These are phyloP conservation scores for Bombylius discolor DNA, from an alignment of 2,888 invertebrate species.

Conservation along the genomic window DNA sequence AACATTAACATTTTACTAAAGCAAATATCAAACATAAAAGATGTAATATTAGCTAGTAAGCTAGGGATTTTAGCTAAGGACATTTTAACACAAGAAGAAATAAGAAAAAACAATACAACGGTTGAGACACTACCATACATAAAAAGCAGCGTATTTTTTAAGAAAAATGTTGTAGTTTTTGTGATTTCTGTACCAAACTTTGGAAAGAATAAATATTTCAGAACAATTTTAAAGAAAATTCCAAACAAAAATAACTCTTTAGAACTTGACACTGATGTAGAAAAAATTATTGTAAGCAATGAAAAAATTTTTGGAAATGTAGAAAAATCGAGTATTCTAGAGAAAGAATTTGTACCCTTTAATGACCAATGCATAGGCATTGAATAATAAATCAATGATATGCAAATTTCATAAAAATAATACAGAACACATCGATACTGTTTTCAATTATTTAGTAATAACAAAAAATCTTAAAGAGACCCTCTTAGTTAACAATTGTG, in stretches of 20 bases:
- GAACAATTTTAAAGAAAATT: slow-evolving; percentile 3
- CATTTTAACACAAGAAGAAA: slow-evolving; percentile 3
- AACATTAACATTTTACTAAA: too few species aligned
- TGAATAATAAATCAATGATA: not conserved
- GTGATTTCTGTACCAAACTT: slow-evolving; percentile 2
- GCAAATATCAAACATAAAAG: too few species aligned
- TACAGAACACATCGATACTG: not conserved
- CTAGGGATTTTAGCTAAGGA: not conserved
- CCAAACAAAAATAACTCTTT: slow-evolving; percentile 3
- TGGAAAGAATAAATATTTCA: not conserved
- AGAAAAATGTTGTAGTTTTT: slow-evolving; percentile 1
- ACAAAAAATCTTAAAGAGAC: not conserved
- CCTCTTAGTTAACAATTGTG: too few species aligned
- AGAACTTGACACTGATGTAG: slow-evolving; percentile 1
- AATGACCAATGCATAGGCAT: not conserved
- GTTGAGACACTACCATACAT: too few species aligned
- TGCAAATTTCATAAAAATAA: not conserved
- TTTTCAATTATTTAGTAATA: not conserved
- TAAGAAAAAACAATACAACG: not conserved
- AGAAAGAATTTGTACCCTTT: not conserved
- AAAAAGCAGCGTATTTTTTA: not conserved
- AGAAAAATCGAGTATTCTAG: not conserved
- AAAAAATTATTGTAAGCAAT: not conserved
- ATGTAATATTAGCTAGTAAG: too few species aligned
- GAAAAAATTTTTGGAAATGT: not conserved